These are phyloP conservation scores for Microctenopoma steveboyesi DNA, from an alignment of 2,797 vertebrate species.

Conservation along the genomic window DNA sequence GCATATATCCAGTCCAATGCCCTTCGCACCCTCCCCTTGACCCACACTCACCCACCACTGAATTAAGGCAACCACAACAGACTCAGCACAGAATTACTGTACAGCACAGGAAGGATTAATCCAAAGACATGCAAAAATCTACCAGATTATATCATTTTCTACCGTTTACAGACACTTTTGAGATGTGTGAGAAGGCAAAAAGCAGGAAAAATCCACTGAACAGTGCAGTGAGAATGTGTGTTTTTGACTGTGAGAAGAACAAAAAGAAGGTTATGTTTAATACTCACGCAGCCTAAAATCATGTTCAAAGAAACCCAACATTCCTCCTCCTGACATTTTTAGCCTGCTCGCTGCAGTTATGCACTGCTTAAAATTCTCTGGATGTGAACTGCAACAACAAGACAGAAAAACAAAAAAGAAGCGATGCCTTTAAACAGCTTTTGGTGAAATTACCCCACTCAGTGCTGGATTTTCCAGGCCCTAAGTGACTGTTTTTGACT, in stretches of 20 bases:
- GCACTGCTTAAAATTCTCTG: constrained; percentile 64
- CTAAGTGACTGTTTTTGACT: constrained; percentile 23
- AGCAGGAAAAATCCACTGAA: not conserved
- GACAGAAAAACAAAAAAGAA: constrained; percentile 54
- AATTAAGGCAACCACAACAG: constrained; percentile 37
- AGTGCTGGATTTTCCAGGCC: constrained; percentile 42
- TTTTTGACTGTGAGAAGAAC: not conserved
- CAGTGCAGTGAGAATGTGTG: not conserved
- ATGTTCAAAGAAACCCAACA: not conserved
- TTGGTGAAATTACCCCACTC: constrained; percentile 1
- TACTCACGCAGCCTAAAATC: constrained; percentile 1
- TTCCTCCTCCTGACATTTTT: constrained; percentile 27
- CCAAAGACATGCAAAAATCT: constrained; percentile 27
- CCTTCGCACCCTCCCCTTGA: constrained; percentile 29
- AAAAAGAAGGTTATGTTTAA: too few species aligned
- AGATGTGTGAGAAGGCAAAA: constrained; percentile 1
- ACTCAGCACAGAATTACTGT: constrained; percentile 17
- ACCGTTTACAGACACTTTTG: constrained; percentile 5
- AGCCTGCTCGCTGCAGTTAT: constrained; percentile 35
- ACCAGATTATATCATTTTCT: constrained; percentile 32
- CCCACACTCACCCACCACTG: constrained; percentile 50
- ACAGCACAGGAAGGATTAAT: constrained; percentile 45
- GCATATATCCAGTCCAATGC: constrained; percentile 8
- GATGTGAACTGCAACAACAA: constrained; percentile 84
- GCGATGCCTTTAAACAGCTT: constrained; percentile 26